Base-by-base conservation (phyloP, 30 jellyfish, hydroid and myxozoan species). In the Cassiopea xamachana region DNA sequence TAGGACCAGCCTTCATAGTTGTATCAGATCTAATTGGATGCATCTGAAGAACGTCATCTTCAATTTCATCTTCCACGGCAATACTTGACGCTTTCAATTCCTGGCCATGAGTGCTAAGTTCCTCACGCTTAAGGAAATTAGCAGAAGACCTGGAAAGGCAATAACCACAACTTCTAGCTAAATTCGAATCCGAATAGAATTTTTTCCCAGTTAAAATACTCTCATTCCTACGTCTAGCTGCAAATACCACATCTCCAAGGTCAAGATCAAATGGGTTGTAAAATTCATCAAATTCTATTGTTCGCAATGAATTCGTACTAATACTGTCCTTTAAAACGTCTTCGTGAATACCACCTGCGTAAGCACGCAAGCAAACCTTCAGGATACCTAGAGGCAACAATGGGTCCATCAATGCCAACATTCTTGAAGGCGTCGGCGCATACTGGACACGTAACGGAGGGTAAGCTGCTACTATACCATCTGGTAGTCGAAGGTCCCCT, bases 401-500 rank as follows among this genome's bases (percentile, higher is more conserved):
- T 6, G 98, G 99, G 60, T 97, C 99, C 98, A 93, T 93, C 19
- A 91, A 73, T n/a, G 97, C 73, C 12, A 97, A 94, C 76, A 97
- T 85, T n/a, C 99, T 94, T 1, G 99, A 97, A 15, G 99, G 99
- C 45, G 99, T 80, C 1, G 98, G 97, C 1, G 92, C 81, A 64
- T 61, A 91, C 69, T 93, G 98, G 5, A 94, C 88, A 10, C 98
- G 96, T 80, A 87, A 49, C 8, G 98, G 97, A 46, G 99, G 99
- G 87, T 97, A 97, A 2, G 98, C 99, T 19, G 89, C 80, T 7
- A 88, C 99, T 39, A 97, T 72, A 64, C 97, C 93, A 76, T 97
- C 98, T 1, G 99, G 99, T 1, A 79, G 78, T 17, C 99, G 98
- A 9, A 97, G 80, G 74, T 89, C 94, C 39, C 75, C 93, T 84